A percentile compares a stretch with the other conserved stretches of the same genome.
Evolutionary conservation across 2,888 invertebrate species (phyloP).

Genomic region (Pollenia griseotomentosa): DNA sequence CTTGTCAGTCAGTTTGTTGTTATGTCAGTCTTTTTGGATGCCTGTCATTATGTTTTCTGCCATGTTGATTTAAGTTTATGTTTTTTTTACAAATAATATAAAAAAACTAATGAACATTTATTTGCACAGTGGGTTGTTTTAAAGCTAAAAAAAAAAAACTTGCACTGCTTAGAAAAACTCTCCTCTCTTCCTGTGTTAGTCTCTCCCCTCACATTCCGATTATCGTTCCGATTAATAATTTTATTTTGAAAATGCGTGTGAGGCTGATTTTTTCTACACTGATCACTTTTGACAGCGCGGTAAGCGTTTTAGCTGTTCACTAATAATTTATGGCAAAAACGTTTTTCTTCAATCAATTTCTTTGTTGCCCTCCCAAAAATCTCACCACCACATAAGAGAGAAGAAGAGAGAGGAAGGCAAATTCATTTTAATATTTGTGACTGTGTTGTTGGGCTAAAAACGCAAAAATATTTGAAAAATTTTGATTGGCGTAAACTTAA

Average conservation of each 20-base stretch:
- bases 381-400: not conserved
- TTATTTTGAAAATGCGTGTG: constrained; percentile 15
- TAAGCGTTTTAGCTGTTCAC: constrained; percentile 71
- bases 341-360: constrained; percentile 51
- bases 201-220: too few relatives aligned
- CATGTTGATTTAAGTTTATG: constrained; percentile 30
- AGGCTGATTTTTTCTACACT: constrained; percentile 65
- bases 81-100: constrained; percentile 8
- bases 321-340: constrained; percentile 71
- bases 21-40: not conserved
- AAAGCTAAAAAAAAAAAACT: not conserved
- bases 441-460: constrained; percentile 20
- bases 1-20: constrained; percentile 52
- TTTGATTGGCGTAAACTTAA: constrained; percentile 70
- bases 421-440: not conserved
- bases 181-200: not conserved
- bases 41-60: constrained; percentile 49
- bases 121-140: constrained; percentile 36
- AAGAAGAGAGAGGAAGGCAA: not conserved
- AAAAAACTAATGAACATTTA: not conserved
- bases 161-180: not conserved
- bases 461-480: constrained; percentile 64
- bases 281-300: constrained; percentile 74
- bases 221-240: constrained; percentile 33
- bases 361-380: constrained; percentile 11